Evolutionary conservation across 2,797 vertebrate genomes (phyloP).

Genomic region (Falco berigora): DNA sequence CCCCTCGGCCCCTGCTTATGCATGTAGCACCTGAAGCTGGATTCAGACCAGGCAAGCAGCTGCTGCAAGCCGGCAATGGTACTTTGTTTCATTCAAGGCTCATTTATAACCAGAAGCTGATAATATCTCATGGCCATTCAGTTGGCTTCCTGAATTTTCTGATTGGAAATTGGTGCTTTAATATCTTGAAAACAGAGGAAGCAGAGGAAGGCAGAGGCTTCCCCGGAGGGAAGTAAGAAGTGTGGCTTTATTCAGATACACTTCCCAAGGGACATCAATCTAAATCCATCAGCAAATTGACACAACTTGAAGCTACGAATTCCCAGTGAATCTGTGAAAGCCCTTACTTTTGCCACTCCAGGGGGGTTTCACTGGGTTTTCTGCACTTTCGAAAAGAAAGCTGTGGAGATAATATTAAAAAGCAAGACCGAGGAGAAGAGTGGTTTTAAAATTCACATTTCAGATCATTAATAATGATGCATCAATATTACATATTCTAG

Average conservation of each 20-base stretch:
- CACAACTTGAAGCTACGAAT: neutral
- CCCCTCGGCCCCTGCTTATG: neutral
- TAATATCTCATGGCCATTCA: constrained; percentile 19
- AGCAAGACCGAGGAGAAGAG: neutral
- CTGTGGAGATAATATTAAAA: neutral
- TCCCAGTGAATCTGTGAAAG: neutral
- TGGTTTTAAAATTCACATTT: neutral
- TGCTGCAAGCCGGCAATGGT: neutral
- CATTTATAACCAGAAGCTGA: neutral
- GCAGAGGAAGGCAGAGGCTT: neutral
- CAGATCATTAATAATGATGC: neutral
- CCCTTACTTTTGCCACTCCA: neutral
- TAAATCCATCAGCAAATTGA: constrained; percentile 2
- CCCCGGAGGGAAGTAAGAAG: constrained; percentile 18
- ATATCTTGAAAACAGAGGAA: constrained; percentile 20
- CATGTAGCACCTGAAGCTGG: neutral
- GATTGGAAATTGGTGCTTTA: constrained; percentile 8
- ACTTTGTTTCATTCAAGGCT: neutral
- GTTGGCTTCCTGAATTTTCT: constrained; percentile 47
- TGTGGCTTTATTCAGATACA: neutral
- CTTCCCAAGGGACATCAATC: neutral
- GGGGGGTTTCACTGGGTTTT: neutral
- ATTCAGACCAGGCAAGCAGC: neutral
- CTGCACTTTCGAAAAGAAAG: neutral
- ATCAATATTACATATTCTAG: neutral